Conservation (phyloP, 1,140 invertebrate genomes). For the Papilio aristodemus region DNA sequence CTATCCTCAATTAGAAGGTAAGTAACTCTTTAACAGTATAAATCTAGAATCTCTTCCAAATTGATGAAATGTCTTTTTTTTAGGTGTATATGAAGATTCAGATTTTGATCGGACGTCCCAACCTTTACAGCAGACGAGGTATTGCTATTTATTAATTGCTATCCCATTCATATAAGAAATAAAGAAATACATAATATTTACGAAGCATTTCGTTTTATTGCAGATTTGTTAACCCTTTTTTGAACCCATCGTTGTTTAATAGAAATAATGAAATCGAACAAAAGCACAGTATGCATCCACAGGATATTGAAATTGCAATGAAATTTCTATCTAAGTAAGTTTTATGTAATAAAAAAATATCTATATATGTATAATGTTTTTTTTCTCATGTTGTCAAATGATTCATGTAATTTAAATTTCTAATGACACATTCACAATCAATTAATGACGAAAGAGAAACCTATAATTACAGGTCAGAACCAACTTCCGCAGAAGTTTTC, state of each 20-base stretch:
- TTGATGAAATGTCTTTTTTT: background rate
- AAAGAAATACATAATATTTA: background rate
- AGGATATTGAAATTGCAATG: constrained; percentile 65
- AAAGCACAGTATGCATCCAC: constrained; percentile 54
- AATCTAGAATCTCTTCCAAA: background rate
- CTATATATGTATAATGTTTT: no score
- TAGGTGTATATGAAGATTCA: constrained; percentile 13
- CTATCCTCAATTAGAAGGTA: constrained; percentile 52
- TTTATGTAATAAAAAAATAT: background rate
- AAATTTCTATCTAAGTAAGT: constrained; percentile 54
- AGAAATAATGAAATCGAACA: constrained; percentile 40
- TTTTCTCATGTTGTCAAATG: no score
- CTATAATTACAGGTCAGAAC: constrained; percentile 33
- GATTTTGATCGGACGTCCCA: background rate
- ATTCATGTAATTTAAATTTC: no score
- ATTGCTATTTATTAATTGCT: background rate
- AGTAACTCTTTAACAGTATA: background rate
- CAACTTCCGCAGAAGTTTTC: constrained; percentile 21
- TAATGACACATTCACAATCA: no score
- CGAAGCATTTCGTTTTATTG: constrained; percentile 23
- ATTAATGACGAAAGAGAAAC: background rate
- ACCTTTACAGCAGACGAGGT: background rate
- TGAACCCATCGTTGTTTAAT: constrained; percentile 41
- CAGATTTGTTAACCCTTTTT: constrained; percentile 41
- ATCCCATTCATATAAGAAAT: background rate